A percentile compares a stretch with the other conserved stretches of the same genome.
Conservation (phyloP, 2,113 vertebrate genomes). For the Donacobius atricapilla region DNA sequence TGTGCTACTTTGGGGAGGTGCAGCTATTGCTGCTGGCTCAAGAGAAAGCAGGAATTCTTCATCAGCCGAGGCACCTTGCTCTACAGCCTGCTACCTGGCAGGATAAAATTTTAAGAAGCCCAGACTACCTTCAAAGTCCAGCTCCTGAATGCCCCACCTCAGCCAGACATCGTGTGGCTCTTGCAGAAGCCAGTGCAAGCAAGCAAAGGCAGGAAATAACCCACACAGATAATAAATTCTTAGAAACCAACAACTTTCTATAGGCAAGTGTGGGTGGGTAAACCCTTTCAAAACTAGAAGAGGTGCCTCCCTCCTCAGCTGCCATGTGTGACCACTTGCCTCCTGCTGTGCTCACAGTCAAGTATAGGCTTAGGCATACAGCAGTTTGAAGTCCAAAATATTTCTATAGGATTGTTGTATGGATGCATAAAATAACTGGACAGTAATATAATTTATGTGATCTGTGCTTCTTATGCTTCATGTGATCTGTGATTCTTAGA, state of each 20-base stretch:
- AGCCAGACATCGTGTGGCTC: rapidly evolving
- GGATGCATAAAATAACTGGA: background rate
- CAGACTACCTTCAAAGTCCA: background rate
- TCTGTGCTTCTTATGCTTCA: background rate
- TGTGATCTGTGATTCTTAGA: background rate
- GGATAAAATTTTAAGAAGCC: background rate
- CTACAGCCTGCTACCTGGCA: background rate
- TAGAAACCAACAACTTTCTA: background rate
- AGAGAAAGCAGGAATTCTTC: background rate
- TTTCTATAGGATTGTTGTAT: background rate
- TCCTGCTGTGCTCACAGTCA: background rate
- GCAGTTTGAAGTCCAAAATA: background rate
- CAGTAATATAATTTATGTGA: background rate
- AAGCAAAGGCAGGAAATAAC: background rate
- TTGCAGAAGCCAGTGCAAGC: background rate
- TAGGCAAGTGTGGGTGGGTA: rapidly evolving
- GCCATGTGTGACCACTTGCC: rapidly evolving
- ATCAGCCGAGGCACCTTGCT: background rate
- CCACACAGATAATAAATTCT: background rate
- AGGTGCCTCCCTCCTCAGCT: background rate
- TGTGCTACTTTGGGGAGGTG: background rate
- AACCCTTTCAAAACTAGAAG: background rate
- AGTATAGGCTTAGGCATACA: background rate
- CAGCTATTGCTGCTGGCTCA: background rate
- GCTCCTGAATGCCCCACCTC: background rate